Percentiles rank a stretch among this genome's conserved stretches.
Evolutionary conservation across 2,113 vertebrate species (phyloP).

Genomic region (Osmerus eperlanus): DNA sequence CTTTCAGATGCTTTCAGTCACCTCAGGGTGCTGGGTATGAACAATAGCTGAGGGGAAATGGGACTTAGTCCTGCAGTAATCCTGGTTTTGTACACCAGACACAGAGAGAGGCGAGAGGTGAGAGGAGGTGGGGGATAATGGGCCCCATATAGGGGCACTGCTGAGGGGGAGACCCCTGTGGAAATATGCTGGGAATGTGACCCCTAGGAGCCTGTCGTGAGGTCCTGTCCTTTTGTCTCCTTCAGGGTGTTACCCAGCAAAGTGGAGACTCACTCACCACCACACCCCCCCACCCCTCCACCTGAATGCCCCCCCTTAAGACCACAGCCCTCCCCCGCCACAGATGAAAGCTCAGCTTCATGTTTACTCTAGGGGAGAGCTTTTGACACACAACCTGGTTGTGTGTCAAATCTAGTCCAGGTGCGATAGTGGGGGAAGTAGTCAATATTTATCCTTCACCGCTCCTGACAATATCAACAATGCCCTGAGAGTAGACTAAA

Average conservation of each 20-base stretch:
- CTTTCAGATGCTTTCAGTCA: constrained; percentile 16
- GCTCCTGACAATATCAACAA: background rate
- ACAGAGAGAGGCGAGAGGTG: background rate
- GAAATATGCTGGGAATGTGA: constrained; percentile 44
- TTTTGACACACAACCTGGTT: constrained; percentile 10
- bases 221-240: constrained; percentile 17
- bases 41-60: constrained; percentile 32
- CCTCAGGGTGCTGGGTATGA: constrained; percentile 27
- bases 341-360: constrained; percentile 1
- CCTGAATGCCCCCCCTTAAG: background rate
- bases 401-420: constrained; percentile 11
- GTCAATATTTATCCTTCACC: constrained; percentile 11
- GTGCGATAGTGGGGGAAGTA: constrained; percentile 5
- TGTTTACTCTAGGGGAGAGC: constrained; percentile 17
- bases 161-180: constrained; percentile 11
- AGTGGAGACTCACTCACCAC: constrained; percentile 6
- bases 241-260: constrained; percentile 2
- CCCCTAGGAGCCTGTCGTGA: constrained; percentile 15
- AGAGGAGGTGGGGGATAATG: background rate
- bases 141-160: constrained; percentile 19
- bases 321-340: background rate
- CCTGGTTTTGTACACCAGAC: constrained; percentile 22
- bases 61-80: constrained; percentile 39
- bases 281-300: background rate
- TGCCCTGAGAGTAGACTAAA: constrained; percentile 4